Evolutionary conservation across 2,888 invertebrate species (phyloP), one percentile per base, ranked within the genome.

Genomic region (Tuta absoluta): DNA sequence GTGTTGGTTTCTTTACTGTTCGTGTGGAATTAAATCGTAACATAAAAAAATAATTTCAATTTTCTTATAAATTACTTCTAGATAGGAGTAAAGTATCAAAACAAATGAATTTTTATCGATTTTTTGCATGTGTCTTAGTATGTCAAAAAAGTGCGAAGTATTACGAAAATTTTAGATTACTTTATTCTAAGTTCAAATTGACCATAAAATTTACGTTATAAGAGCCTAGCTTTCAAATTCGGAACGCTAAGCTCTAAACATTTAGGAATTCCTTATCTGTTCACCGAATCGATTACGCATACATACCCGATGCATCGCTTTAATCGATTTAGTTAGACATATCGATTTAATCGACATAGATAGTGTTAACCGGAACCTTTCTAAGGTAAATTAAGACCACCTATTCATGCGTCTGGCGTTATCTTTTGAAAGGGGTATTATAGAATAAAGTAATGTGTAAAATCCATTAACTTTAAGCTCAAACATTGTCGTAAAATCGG

Each of bases 381-480:
- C 84, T 81, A 80, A 81, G 82, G 85, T 89, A 87, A 89, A 87
- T 90, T 89, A 89, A 89, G 87, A 89, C 86, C 88, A 87, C 84
- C 90, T 84, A 90, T 91, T 90, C 88, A 91, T 84, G 81, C 74
- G 89, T 88, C 87, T 78, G 78, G 78, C 79, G 84, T 86, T 88
- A 88, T 87, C 87, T 84, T 79, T 82, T 82, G 82, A 86, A 85
- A 85, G 56, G 28, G 56, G 81, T 81, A 77, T 85, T 80, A 79
- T 79, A 79, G 78, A 81, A 81, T 83, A 83, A 80, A 33, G 33
- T 33, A 33, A 33, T 33, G 33, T 4, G 33, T 33, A 33, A 33
- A 83, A 79, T 85, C 86, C 86, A 87, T 89, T 87, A 87, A 76
- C 78, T 77, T 51, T 51, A 21, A 51, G 19, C 81, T 84, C 84